Percentiles rank a stretch among this genome's conserved stretches.
phyloP scores from a whole-genome alignment of 2,888 invertebrate species.

The Abrostola triplasia region DNA sequence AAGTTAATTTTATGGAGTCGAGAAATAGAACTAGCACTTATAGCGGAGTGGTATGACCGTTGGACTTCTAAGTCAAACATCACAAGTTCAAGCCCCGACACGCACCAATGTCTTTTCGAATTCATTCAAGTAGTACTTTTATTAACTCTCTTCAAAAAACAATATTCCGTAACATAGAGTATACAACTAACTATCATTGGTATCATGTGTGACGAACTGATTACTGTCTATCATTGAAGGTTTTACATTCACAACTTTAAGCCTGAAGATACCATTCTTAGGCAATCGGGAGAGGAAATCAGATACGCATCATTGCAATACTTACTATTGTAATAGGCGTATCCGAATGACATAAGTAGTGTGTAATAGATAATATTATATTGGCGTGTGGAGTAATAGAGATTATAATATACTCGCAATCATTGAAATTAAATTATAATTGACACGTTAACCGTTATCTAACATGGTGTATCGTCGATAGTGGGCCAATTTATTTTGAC shows the following conservation, averaged over 20 bases:
- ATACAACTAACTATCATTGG: slow-evolving; percentile 29
- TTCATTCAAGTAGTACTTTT: no score
- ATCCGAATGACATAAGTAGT: slow-evolving; percentile 44
- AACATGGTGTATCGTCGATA: slow-evolving; percentile 19
- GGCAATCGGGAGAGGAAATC: slow-evolving; percentile 28
- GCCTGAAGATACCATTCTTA: slow-evolving; percentile 16
- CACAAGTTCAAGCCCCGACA: no score
- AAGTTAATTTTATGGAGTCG: no score
- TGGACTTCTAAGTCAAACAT: no score
- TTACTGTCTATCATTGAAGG: slow-evolving; percentile 34
- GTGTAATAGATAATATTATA: slow-evolving; percentile 40
- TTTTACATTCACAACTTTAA: slow-evolving; percentile 10
- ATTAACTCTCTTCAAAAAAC: no score
- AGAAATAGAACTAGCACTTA: no score
- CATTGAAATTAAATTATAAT: slow-evolving; percentile 39
- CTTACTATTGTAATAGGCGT: slow-evolving; percentile 20
- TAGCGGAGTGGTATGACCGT: no score
- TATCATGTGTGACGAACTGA: slow-evolving; percentile 16
- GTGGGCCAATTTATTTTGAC: neutral
- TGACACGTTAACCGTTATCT: slow-evolving; percentile 23
- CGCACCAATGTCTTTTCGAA: no score
- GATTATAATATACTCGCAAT: slow-evolving; percentile 8
- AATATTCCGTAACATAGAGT: slow-evolving; percentile 12
- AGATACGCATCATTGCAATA: slow-evolving; percentile 32
- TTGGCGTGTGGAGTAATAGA: slow-evolving; percentile 34